Evolutionary conservation across 2,888 invertebrate species (phyloP).

Genomic region (Scaptomyza polygonia): DNA sequence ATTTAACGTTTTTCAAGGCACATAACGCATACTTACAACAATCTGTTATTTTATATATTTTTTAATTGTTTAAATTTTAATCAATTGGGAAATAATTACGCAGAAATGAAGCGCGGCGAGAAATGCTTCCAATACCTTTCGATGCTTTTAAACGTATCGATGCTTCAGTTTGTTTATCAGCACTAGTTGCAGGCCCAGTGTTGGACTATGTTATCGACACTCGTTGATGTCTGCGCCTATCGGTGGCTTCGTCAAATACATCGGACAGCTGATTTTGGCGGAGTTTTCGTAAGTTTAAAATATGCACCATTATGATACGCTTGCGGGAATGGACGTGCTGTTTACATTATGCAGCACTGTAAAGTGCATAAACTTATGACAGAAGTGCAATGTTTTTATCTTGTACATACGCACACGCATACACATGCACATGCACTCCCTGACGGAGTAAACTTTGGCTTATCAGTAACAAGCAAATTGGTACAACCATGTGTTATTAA

Average conservation of each 20-base stretch:
- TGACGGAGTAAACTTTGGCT: constrained; percentile 56
- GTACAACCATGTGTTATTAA: constrained; percentile 57
- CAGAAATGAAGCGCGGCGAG: constrained; percentile 66
- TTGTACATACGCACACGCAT: constrained; percentile 26
- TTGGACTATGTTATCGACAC: constrained; percentile 26
- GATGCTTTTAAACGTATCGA: constrained; percentile 51
- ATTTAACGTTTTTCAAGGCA: constrained; percentile 24
- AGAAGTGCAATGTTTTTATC: constrained; percentile 57
- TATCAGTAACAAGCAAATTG: constrained; percentile 51
- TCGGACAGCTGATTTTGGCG: constrained; percentile 34
- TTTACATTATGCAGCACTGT: constrained; percentile 30
- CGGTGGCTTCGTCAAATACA: constrained; percentile 5
- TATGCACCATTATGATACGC: not conserved
- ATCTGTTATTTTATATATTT: constrained; percentile 35
- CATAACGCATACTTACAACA: constrained; percentile 62
- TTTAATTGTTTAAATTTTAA: constrained; percentile 37
- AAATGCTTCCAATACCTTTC: constrained; percentile 54
- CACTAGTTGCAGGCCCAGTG: constrained; percentile 26
- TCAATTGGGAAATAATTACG: constrained; percentile 67
- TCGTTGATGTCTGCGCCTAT: not conserved
- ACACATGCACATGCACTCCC: constrained; percentile 1
- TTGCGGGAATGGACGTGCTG: not conserved
- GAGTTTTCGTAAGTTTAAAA: constrained; percentile 4
- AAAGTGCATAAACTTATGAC: constrained; percentile 10
- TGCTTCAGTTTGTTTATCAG: constrained; percentile 37